Conservation (phyloP, 2,797 vertebrate genomes). For the Cottoperca gobio region DNA sequence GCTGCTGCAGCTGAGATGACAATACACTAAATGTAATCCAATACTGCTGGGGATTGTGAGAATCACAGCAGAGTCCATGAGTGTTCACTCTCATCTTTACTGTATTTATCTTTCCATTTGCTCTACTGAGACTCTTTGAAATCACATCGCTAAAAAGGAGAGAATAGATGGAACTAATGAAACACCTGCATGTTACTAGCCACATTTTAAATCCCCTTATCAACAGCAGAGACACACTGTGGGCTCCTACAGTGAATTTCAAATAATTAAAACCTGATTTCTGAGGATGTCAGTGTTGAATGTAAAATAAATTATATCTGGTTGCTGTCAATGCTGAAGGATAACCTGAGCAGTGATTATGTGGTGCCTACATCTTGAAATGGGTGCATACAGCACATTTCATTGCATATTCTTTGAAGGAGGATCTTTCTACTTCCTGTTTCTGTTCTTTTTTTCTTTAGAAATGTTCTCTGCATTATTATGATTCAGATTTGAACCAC, state of each 20-base stretch:
- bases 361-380: neutral
- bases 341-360: neutral
- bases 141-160: neutral
- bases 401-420: neutral
- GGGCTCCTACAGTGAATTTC: neutral
- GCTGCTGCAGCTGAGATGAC: neutral
- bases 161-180: neutral
- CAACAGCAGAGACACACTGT: neutral
- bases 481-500: neutral
- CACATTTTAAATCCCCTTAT: neutral
- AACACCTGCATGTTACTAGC: neutral
- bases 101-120: neutral
- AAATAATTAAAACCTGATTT: neutral
- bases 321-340: neutral
- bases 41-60: neutral
- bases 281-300: neutral
- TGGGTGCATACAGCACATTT: neutral
- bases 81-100: neutral
- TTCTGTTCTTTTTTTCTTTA: neutral
- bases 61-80: neutral
- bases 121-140: neutral
- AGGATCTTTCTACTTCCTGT: neutral
- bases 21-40: neutral
- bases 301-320: no score
- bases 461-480: neutral